A percentile compares a stretch with the other conserved stretches of the same genome.
Evolutionary conservation across 2,888 invertebrate genomes (phyloP).

Genomic region (Encarsia formosa): DNA sequence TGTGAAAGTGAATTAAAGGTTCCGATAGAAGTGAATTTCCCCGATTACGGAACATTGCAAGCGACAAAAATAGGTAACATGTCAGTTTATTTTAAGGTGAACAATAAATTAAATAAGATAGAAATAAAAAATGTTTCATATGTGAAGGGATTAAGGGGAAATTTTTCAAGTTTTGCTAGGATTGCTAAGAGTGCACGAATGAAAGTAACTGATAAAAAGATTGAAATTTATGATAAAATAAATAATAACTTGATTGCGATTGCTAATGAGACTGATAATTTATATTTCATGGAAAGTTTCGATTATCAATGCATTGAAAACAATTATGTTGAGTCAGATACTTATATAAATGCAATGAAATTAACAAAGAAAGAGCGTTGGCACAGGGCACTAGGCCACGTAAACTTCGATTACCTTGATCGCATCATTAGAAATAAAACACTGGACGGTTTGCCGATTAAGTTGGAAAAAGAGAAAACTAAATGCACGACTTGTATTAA

Average conservation of each 20-base stretch:
- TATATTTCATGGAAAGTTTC: background rate
- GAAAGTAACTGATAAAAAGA: background rate
- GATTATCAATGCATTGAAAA: background rate
- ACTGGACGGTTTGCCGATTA: background rate
- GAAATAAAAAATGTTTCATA: background rate
- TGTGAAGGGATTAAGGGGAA: background rate
- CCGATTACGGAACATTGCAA: constrained; percentile 18
- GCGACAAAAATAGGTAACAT: constrained; percentile 19
- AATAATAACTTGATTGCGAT: background rate
- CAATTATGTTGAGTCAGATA: too few species aligned
- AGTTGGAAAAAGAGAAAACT: background rate
- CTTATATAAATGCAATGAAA: background rate
- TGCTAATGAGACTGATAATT: background rate
- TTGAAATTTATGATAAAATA: background rate
- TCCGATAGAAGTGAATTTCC: constrained; percentile 24
- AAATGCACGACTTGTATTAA: background rate
- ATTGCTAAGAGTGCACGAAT: background rate
- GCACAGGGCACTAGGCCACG: background rate
- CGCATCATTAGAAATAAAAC: background rate
- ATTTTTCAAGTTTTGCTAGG: background rate
- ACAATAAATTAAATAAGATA: constrained; percentile 1
- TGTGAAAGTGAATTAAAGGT: constrained; percentile 19
- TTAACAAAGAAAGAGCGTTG: background rate
- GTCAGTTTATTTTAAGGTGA: constrained; percentile 9
- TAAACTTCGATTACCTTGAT: background rate